Conservation (phyloP, 1,140 invertebrate species). For the Drosophila suzukii region DNA sequence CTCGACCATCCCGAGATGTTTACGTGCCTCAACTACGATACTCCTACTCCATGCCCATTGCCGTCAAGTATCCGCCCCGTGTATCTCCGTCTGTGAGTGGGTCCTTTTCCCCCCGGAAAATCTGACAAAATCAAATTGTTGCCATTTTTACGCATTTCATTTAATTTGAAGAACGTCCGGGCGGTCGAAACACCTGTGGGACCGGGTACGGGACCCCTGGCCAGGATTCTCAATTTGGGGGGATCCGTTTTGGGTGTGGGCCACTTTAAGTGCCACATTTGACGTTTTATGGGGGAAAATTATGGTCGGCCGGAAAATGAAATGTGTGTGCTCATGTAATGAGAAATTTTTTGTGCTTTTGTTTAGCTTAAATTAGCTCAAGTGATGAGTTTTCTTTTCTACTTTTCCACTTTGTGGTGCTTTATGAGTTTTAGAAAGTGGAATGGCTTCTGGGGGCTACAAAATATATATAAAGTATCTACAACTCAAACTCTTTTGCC, state of each 20-base stretch:
- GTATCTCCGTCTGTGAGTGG: constrained; percentile 16
- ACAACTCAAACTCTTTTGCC: constrained; percentile 18
- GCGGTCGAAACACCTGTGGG: constrained; percentile 70
- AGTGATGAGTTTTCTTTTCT: constrained; percentile 54
- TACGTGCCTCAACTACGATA: constrained; percentile 54
- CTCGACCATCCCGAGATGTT: constrained; percentile 44
- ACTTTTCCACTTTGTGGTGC: constrained; percentile 22
- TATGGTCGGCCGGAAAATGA: constrained; percentile 63
- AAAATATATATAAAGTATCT: not conserved
- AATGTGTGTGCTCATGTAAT: constrained; percentile 70
- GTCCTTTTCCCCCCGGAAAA: constrained; percentile 63
- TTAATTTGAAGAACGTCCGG: constrained; percentile 76
- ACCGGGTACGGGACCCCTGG: constrained; percentile 12
- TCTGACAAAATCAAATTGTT: constrained; percentile 83
- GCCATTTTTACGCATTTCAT: constrained; percentile 83
- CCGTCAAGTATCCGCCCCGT: constrained; percentile 27
- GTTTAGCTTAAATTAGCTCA: constrained; percentile 76
- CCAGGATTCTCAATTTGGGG: constrained; percentile 10
- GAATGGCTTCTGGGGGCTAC: not conserved
- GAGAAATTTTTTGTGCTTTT: constrained; percentile 65
- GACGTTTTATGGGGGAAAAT: constrained; percentile 73
- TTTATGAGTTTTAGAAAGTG: constrained; percentile 46
- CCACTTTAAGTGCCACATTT: constrained; percentile 81
- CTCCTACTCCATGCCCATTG: constrained; percentile 3
- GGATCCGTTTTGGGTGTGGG: constrained; percentile 50